Conservation (phyloP, 2,113 vertebrate genomes). For the Campylomormyrus tamandua region DNA sequence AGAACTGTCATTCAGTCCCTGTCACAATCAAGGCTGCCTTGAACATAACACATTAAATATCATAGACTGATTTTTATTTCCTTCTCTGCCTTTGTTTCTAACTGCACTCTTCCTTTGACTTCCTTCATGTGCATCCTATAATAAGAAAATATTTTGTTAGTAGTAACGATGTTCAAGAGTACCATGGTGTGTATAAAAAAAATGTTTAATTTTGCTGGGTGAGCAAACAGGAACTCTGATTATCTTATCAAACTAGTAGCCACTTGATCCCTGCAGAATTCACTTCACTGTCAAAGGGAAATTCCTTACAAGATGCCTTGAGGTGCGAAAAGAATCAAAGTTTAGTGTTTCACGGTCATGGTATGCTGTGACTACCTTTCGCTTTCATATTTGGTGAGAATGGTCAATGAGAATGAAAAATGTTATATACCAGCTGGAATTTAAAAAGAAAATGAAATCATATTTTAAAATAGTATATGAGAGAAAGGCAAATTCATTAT, state of each 20-base stretch:
- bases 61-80: background rate
- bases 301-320: background rate
- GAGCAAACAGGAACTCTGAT: background rate
- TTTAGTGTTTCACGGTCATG: background rate
- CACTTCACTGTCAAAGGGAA: background rate
- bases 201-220: background rate
- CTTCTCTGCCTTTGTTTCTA: background rate
- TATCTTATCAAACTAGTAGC: background rate
- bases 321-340: background rate
- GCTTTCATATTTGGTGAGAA: background rate
- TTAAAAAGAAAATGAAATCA: background rate
- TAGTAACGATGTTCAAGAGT: background rate
- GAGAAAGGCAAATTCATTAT: background rate
- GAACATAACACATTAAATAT: background rate
- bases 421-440: background rate
- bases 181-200: background rate
- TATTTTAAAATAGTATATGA: background rate
- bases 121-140: background rate
- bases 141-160: background rate
- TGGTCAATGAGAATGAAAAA: background rate
- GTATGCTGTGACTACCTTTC: background rate
- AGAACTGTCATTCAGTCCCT: background rate
- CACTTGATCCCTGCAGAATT: background rate
- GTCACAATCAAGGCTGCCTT: background rate
- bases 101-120: background rate